Evolutionary conservation across 2,797 vertebrate genomes (phyloP), one percentile per base, ranked within the genome.

Genomic region (Chloroceryle inda): DNA sequence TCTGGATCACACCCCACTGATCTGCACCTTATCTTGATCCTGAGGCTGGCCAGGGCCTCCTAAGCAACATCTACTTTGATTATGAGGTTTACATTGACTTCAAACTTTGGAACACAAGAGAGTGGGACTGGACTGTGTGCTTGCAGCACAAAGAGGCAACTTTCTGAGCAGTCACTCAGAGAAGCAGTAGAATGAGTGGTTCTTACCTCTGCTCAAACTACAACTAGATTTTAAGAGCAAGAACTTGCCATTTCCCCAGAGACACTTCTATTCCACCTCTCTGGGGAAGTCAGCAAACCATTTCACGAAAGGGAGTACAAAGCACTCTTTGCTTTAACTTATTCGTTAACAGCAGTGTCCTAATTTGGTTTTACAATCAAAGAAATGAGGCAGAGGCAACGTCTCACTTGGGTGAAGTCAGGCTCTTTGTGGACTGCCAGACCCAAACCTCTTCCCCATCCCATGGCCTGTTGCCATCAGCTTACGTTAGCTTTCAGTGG

Each of bases 341-440:
- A 21, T n/a, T 49, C 69, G 22, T 27, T 42, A 66, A 53, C 18
- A 85, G 20, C 6, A 5, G 2, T 69, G 35, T 52, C 55, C 83
- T 69, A 21, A 38, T 47, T 37, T n/a, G 40, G 16, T 58, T 69
- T 75, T 58, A 42, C 40, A 67, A 10, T 6, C 52, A 66, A 49
- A 61, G 23, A 61, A 74, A 42, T 0, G 20, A 96, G 35, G 76
- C 45, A 62, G 49, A 87, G 22, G 29, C 24, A 62, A 22, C 0
- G 0, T 35, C 62, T 53, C 45, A n/a, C 58, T 45, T 6, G 29
- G 3, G 2, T 5, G 20, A 47, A 42, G 21, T 40, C 45, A 42
- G 52, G 42, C 11, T 68, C 53, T 45, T 18, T 0, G 0, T 3
- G 35, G 45, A 5, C 53, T 37, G 17, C 3, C 13, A 52, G 47